Base-by-base conservation (phyloP, 2,888 invertebrate genomes). In the Papilio elwesi region DNA sequence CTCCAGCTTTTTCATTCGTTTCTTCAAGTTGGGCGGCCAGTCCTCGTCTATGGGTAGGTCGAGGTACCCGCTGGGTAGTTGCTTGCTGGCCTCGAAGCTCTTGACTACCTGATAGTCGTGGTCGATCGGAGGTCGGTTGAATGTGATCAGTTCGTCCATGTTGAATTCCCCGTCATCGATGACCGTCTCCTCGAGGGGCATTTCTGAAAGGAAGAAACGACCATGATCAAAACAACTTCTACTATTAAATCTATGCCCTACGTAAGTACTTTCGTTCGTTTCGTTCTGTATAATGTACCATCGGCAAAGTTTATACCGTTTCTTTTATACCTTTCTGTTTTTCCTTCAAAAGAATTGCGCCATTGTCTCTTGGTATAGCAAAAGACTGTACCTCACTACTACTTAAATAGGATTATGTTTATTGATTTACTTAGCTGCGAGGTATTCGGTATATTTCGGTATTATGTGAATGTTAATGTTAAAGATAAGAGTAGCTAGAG, bases 101-200 rank as follows among this genome's bases (percentile, higher is more conserved):
- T 90, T 91, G 16, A 88, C 87, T n/a, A 91, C 87, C 76, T 92
- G 93, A 86, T 94, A 94, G 71, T 94, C 94, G 82, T 94, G 94
- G 82, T 94, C 94, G 70, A 90, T 88, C 82, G 90, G 93, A 0
- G 90, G 88, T 7, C 92, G 90, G 81, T 88, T 90, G 89, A 95
- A 95, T 11, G 95, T 91, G 79, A 95, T 89, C 83, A 95, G 91
- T 80, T 95, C 95, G 71, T 95, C 95, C 94, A 95, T 94, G 80
- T 95, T 95, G 86, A 95, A 91, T 74, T 93, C 93, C 36, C 95
- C 95, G 77, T 95, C 95, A 77, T 95, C 95, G 79, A 94, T 94
- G 7, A 94, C 93, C 5, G 91, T 90, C 77, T 94, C 93, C 74
- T 93, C 93, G 67, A 92, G 83, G 76, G 80, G 81, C 83, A 91